These are phyloP conservation scores for Danio choprae DNA, from an alignment of 2,797 vertebrate genomes.

Conservation along the genomic window DNA sequence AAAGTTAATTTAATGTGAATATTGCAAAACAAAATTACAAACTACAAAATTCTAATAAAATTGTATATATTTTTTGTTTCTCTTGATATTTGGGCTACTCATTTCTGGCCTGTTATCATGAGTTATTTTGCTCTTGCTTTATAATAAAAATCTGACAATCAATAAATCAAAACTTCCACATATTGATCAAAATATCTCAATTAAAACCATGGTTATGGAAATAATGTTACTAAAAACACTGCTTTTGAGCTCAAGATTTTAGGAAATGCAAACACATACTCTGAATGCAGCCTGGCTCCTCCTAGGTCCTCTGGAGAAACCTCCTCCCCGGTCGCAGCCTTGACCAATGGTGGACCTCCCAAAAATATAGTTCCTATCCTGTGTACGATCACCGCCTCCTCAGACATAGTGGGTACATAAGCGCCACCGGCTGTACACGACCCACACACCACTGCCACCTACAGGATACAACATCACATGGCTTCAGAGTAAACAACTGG, in stretches of 20 bases:
- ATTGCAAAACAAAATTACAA: too few species aligned
- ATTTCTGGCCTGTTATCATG: too few species aligned
- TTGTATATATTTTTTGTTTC: too few species aligned
- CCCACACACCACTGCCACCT: conserved; percentile 90
- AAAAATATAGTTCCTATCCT: conserved; percentile 85
- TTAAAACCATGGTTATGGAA: neutral
- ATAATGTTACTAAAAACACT: neutral
- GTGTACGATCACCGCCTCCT: conserved; percentile 85
- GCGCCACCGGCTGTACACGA: conserved; percentile 89
- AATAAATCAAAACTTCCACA: too few species aligned
- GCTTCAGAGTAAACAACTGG: neutral
- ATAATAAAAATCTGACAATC: neutral
- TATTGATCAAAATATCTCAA: neutral
- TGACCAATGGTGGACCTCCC: conserved; percentile 88
- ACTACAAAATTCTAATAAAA: too few species aligned
- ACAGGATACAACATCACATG: conserved; percentile 34
- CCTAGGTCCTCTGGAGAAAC: conserved; percentile 86
- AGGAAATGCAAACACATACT: conserved; percentile 66
- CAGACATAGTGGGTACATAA: conserved; percentile 86
- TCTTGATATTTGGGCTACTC: too few species aligned
- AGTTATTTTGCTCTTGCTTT: neutral
- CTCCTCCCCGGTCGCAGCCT: conserved; percentile 88
- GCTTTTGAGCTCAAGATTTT: neutral
- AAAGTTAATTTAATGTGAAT: too few species aligned
- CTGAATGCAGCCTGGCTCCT: conserved; percentile 85